Conservation (phyloP, 2,797 vertebrate species). For the Glossophaga mutica region DNA sequence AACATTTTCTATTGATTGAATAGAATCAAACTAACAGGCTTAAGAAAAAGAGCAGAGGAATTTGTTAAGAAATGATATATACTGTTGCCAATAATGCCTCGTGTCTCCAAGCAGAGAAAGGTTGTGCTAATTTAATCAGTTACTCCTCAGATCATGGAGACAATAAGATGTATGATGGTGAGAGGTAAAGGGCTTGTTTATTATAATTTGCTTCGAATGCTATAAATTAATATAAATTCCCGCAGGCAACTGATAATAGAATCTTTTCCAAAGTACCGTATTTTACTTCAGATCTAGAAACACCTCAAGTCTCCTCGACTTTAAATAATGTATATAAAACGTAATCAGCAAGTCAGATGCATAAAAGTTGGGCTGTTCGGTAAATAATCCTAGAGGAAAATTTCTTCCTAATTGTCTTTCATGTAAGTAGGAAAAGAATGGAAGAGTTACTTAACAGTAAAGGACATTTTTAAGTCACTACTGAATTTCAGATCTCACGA, state of each 20-base stretch:
- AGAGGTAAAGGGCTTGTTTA: constrained; percentile 76
- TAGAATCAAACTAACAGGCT: constrained; percentile 76
- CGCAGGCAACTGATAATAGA: constrained; percentile 72
- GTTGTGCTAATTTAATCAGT: constrained; percentile 80
- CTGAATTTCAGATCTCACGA: background rate
- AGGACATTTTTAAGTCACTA: background rate
- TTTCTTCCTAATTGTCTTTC: background rate
- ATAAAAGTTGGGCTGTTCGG: background rate
- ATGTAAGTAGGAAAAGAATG: background rate
- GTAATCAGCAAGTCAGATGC: background rate
- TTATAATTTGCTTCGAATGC: constrained; percentile 80
- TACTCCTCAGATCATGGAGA: constrained; percentile 78
- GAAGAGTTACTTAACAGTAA: background rate
- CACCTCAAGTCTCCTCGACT: background rate
- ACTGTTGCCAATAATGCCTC: constrained; percentile 77
- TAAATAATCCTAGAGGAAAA: background rate
- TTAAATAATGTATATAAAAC: constrained; percentile 26
- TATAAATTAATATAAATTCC: constrained; percentile 81
- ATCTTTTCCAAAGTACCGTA: constrained; percentile 53
- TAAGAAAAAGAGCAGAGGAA: constrained; percentile 74
- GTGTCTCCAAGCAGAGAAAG: constrained; percentile 74
- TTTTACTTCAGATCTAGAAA: constrained; percentile 42
- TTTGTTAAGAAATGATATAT: constrained; percentile 78
- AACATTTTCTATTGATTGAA: constrained; percentile 73
- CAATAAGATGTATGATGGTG: constrained; percentile 79